A percentile compares a stretch with the other conserved stretches of the same genome.
phyloP scores from a whole-genome alignment of 1,140 invertebrate genomes.

The Papilio glaucus region DNA sequence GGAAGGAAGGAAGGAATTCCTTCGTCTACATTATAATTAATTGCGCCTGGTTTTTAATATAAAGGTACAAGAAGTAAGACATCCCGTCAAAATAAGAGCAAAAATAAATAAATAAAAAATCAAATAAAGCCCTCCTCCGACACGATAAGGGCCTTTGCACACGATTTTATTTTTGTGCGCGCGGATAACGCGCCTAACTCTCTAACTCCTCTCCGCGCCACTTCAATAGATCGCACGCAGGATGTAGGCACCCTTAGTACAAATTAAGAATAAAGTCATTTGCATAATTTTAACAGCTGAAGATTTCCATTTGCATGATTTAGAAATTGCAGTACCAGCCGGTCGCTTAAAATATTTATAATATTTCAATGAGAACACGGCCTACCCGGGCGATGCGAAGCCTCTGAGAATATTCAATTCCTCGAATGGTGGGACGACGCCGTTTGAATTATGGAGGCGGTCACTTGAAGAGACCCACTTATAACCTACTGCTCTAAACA shows the following conservation, averaged over 20 bases:
- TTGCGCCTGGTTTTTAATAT: too few species aligned
- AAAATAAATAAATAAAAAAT: too few species aligned
- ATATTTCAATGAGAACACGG: constrained; percentile 13
- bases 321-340: background rate
- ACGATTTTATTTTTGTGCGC: too few species aligned
- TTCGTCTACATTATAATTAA: too few species aligned
- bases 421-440: background rate
- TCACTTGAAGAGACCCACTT: background rate
- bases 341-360: constrained; percentile 5
- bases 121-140: too few species aligned
- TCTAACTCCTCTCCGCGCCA: too few species aligned
- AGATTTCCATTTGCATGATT: constrained; percentile 6
- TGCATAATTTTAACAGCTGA: constrained; percentile 10
- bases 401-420: constrained; percentile 7
- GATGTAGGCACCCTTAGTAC: background rate
- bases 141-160: too few species aligned
- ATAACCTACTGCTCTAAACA: background rate
- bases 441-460: constrained; percentile 9
- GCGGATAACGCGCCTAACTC: too few species aligned
- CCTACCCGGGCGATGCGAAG: constrained; percentile 1
- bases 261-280: background rate
- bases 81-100: too few species aligned
- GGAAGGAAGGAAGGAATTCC: too few species aligned
- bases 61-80: too few species aligned
- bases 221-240: too few species aligned